Percentiles rank a stretch among this genome's conserved stretches.
Conservation (phyloP, 2,888 invertebrate genomes). For the Leptura quadrifasciata region DNA sequence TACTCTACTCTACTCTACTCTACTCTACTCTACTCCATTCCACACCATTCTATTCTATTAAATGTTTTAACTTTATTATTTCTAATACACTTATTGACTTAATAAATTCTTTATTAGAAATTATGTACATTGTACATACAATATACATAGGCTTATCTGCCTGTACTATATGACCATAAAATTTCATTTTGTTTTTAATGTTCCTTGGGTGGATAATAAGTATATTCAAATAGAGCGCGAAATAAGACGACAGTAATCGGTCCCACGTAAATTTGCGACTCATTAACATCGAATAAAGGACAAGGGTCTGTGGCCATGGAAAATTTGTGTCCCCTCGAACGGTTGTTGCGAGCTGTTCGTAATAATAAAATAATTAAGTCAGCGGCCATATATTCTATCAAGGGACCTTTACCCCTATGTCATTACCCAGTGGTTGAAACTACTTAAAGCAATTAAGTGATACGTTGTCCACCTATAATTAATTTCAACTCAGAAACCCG, state of each 20-base stretch:
- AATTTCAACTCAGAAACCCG: background rate
- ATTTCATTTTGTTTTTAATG: background rate
- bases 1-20: too few relatives aligned
- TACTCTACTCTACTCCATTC: too few relatives aligned
- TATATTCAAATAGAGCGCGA: background rate
- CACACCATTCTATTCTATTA: too few relatives aligned
- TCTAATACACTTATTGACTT: too few relatives aligned
- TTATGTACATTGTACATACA: too few relatives aligned
- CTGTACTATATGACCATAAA: too few relatives aligned
- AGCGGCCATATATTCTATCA: background rate
- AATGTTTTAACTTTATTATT: too few relatives aligned
- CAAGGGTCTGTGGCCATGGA: background rate
- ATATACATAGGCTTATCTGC: too few relatives aligned
- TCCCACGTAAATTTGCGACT: background rate
- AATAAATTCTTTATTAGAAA: too few relatives aligned
- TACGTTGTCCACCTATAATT: slow-evolving; percentile 1
- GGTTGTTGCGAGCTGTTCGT: background rate
- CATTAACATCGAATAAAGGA: slow-evolving; percentile 7
- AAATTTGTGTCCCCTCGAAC: background rate
- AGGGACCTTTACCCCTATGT: background rate
- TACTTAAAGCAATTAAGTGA: slow-evolving; percentile 11
- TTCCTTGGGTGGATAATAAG: background rate
- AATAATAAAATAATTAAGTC: slow-evolving; percentile 7
- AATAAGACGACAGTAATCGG: background rate
- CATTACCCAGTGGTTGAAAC: background rate